Conservation (phyloP, 2,797 vertebrate genomes). For the Coilia nasus region DNA sequence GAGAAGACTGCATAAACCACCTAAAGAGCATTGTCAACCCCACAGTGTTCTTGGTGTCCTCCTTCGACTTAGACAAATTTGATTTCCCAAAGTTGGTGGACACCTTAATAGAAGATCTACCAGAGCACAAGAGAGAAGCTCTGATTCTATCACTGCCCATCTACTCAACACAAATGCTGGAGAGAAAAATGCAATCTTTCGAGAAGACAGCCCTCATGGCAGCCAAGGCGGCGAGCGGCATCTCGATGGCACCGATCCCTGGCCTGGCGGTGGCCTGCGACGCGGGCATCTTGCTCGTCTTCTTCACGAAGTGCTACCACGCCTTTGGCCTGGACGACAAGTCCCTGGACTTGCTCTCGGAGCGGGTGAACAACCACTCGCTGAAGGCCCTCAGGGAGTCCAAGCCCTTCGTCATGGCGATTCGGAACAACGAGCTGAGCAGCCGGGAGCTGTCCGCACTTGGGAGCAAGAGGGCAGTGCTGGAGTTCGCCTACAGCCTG, state of each 20-base stretch:
- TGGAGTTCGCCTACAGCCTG: constrained; percentile 31
- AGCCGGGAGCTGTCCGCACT: constrained; percentile 6
- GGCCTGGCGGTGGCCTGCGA: constrained; percentile 44
- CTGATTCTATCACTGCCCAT: constrained; percentile 22
- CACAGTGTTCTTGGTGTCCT: constrained; percentile 14
- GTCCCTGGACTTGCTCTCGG: constrained; percentile 40
- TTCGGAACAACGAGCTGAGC: constrained; percentile 23
- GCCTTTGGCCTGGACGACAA: constrained; percentile 46
- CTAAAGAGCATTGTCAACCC: not conserved
- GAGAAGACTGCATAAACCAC: not conserved
- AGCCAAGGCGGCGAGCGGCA: constrained; percentile 21
- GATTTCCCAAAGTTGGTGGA: not conserved
- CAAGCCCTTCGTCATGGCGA: not conserved
- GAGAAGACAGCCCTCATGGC: constrained; percentile 3
- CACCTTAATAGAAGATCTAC: not conserved
- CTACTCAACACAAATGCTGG: constrained; percentile 35
- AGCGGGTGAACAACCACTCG: constrained; percentile 43
- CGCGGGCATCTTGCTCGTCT: constrained; percentile 38
- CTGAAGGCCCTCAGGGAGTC: constrained; percentile 37
- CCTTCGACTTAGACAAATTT: not conserved
- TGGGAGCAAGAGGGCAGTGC: not conserved
- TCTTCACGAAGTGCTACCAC: constrained; percentile 44
- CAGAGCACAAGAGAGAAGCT: not conserved
- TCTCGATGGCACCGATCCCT: constrained; percentile 36
- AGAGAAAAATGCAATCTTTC: constrained; percentile 37